A percentile compares a stretch with the other conserved stretches of the same genome.
These are phyloP conservation scores for Saguinus imperator DNA, from an alignment of 2,113 vertebrate species.

Conservation along the genomic window DNA sequence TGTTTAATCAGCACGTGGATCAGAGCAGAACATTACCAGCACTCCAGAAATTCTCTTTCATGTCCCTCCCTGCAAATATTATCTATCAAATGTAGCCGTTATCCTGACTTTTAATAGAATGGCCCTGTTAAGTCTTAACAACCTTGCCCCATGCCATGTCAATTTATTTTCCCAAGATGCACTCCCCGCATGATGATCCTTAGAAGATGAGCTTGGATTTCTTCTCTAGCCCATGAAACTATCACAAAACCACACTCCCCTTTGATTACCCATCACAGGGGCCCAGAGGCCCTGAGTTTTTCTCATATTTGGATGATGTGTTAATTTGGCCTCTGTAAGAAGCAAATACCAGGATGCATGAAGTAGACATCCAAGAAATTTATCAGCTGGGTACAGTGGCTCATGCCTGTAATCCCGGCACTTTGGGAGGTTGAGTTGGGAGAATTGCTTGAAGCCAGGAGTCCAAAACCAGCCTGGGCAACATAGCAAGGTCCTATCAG, in stretches of 20 bases:
- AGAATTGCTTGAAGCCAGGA: too few relatives aligned
- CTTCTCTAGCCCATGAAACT: background rate
- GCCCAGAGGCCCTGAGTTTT: background rate
- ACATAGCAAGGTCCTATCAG: too few relatives aligned
- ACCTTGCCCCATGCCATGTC: background rate
- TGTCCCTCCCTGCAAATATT: background rate
- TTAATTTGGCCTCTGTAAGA: background rate
- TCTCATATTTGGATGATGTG: background rate
- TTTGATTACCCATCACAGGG: background rate
- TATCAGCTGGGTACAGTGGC: too few relatives aligned
- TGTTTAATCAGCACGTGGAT: background rate
- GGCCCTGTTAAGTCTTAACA: background rate
- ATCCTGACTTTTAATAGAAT: background rate
- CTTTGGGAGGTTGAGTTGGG: too few relatives aligned
- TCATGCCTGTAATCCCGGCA: too few relatives aligned
- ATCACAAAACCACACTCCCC: background rate
- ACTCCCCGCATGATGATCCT: background rate
- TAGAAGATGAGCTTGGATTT: background rate
- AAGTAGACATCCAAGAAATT: background rate
- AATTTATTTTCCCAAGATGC: background rate
- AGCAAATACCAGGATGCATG: background rate
- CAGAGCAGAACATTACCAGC: background rate
- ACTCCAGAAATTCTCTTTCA: background rate
- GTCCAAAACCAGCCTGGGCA: too few relatives aligned
- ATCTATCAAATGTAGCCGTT: background rate